These are phyloP conservation scores for Syngnathus acus DNA, from an alignment of 2,797 vertebrate species.

Conservation along the genomic window DNA sequence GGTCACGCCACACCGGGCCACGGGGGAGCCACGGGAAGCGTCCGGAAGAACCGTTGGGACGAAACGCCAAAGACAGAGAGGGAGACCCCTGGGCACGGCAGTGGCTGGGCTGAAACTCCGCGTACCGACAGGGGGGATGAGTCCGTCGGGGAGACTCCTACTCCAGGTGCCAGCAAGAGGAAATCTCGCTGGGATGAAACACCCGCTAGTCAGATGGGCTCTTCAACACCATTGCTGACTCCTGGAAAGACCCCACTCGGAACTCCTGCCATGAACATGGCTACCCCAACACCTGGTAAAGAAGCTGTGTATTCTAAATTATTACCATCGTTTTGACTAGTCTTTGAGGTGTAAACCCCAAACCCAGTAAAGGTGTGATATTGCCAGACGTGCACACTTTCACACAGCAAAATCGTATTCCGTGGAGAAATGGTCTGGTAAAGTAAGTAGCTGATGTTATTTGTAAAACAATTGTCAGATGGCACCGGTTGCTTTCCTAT, in stretches of 20 bases:
- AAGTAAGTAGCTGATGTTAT: neutral
- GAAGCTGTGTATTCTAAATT: too few relatives aligned
- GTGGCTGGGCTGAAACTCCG: conserved; percentile 95
- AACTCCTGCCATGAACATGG: conserved; percentile 98
- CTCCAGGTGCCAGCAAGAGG: conserved; percentile 94
- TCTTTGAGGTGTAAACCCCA: neutral
- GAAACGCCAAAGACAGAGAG: conserved; percentile 97
- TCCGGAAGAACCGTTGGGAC: conserved; percentile 97
- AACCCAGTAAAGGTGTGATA: neutral
- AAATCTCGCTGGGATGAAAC: conserved; percentile 98
- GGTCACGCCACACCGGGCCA: conserved; percentile 95
- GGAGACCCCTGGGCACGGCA: conserved; percentile 95
- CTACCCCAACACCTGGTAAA: conserved; percentile 93
- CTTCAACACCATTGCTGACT: conserved; percentile 91
- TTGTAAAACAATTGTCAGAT: neutral
- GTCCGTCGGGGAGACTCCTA: conserved; percentile 95
- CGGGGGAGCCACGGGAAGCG: conserved; percentile 88
- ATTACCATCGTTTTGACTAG: neutral
- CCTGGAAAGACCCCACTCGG: conserved; percentile 97
- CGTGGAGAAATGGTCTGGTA: neutral
- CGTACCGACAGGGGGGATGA: conserved; percentile 95
- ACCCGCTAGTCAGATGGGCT: conserved; percentile 97
- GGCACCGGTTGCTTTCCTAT: neutral
- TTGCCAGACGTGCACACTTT: neutral
- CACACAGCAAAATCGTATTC: neutral